Percentiles rank a stretch among this genome's conserved stretches.
Conservation (phyloP, 2,888 invertebrate genomes). For the Drosophila acutilabella region DNA sequence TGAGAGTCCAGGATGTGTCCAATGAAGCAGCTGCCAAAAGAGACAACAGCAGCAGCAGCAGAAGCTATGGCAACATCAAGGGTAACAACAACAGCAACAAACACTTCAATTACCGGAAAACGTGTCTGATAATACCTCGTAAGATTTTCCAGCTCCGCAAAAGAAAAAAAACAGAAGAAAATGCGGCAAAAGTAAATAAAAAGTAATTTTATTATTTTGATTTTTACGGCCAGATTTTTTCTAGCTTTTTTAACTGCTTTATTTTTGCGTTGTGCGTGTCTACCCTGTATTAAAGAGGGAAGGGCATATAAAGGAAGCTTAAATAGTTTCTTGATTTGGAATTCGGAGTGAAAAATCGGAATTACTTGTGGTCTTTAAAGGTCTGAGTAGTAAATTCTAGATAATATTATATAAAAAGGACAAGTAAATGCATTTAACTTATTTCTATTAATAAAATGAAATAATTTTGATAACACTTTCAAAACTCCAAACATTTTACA, state of each 20-base stretch:
- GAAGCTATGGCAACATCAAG: conserved; percentile 15
- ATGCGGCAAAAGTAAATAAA: conserved; percentile 65
- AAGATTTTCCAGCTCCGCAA: conserved; percentile 48
- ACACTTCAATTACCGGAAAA: conserved; percentile 82
- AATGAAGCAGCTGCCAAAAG: conserved; percentile 60
- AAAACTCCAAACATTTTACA: too few species aligned
- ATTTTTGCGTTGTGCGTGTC: conserved; percentile 13
- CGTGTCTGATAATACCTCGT: conserved; percentile 79
- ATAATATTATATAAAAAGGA: too few species aligned
- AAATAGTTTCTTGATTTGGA: too few species aligned
- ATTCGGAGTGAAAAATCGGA: too few species aligned
- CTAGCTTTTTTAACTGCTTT: conserved; percentile 23
- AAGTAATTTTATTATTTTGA: conserved; percentile 76
- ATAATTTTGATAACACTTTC: too few species aligned
- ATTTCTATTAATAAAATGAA: too few species aligned
- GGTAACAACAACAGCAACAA: conserved; percentile 47
- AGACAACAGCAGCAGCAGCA: conserved; percentile 23
- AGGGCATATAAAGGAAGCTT: background rate
- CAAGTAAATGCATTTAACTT: too few species aligned
- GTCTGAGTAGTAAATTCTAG: too few species aligned
- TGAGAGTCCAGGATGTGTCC: conserved; percentile 56
- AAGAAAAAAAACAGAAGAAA: conserved; percentile 7
- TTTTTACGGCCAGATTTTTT: conserved; percentile 52
- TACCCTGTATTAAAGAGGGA: conserved; percentile 11
- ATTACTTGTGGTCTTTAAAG: too few species aligned